Evolutionary conservation across 2,888 invertebrate genomes (phyloP).

Genomic region (Tetragonisca angustula): DNA sequence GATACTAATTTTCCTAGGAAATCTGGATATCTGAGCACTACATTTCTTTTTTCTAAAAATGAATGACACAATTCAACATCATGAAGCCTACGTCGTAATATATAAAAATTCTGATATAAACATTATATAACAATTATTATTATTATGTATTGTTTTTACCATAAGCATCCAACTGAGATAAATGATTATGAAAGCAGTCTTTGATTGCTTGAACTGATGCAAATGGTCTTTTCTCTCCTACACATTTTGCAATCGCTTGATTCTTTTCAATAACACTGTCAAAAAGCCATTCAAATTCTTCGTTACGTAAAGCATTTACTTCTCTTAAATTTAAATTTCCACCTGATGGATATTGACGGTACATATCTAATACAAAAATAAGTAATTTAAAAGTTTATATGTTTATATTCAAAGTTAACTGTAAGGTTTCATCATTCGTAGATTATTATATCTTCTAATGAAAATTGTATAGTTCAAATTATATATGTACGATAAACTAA

Average conservation of each 20-base stretch:
- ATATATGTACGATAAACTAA: neutral
- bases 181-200: conserved; percentile 85
- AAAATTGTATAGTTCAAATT: neutral
- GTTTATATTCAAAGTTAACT: neutral
- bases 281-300: conserved; percentile 86
- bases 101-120: neutral
- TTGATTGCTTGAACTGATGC: conserved; percentile 84
- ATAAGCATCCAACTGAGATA: conserved; percentile 85
- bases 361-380: neutral
- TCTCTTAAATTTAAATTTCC: conserved; percentile 83
- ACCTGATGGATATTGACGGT: neutral
- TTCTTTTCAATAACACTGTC: conserved; percentile 88
- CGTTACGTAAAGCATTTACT: conserved; percentile 85
- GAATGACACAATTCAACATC: neutral
- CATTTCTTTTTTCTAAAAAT: neutral
- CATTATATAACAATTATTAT: neutral
- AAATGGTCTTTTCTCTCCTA: conserved; percentile 86
- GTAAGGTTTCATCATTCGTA: neutral
- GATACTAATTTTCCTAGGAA: neutral
- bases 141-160: conserved; percentile 82
- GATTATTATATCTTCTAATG: neutral
- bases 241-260: conserved; percentile 85
- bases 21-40: neutral
- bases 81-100: neutral
- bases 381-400: neutral